Evolutionary conservation across 1,140 invertebrate genomes (phyloP), one percentile per base, ranked within the genome.

Genomic region (Mycetomoellerius zeteki): DNA sequence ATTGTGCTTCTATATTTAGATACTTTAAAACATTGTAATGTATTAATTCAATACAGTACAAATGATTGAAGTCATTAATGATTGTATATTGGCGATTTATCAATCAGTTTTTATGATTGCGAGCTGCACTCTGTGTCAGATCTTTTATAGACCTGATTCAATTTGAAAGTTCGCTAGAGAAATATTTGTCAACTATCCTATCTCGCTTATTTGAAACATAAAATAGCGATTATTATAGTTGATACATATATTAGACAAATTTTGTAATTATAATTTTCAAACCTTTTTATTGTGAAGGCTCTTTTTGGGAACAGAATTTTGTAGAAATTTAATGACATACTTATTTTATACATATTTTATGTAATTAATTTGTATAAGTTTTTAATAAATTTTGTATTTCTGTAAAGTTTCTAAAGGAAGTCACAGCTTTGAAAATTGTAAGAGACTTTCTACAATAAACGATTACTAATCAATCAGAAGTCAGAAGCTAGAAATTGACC

Each of bases 121-220:
- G 93, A 93, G 91, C 86, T 72, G 93, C 94, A 94, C 94, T 94
- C 93, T 94, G 93, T 93, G 93, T 93, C 91, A 91, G 91, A 88
- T 86, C 52, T 77, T 14, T 1, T 27, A 21, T 91, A 37, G 76
- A 89, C 86, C 92, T 37, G 91, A 89, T 94, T 30, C 94, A 94
- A 94, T 94, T 94, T 94, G 89, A 92, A 94, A 16, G 90, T 93
- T 94, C 93, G 94, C 94, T 93, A 94, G 6, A 94, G 6, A 64
- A 94, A 93, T 60, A 56, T 37, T 62, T 19, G 33, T 92, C 93
- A 90, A 86, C 86, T 88, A 89, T 88, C 92, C 92, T 94, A 93
- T 94, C 93, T 91, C 84, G 85, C 76, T 86, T 93, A 78, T 91
- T 82, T 76, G 67, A 33, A 7, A 21, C 73, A 58, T 76, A 60